Evolutionary conservation across 2,113 vertebrate genomes (phyloP).

Genomic region (Rhinoderma darwinii): DNA sequence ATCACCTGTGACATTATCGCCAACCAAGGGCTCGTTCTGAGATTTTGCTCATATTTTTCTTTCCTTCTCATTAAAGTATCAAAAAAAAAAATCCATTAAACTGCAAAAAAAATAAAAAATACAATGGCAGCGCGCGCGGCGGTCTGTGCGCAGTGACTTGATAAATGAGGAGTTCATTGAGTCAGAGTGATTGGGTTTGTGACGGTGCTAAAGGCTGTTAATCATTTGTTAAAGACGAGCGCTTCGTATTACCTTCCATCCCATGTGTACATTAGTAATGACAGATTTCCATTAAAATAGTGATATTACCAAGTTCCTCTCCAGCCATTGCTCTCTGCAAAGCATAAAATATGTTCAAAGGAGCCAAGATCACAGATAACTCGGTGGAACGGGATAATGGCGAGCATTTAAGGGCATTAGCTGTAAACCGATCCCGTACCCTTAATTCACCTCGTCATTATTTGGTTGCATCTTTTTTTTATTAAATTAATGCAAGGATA

Average conservation of each 20-base stretch:
- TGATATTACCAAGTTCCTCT: conserved; percentile 58
- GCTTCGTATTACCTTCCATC: conserved; percentile 54
- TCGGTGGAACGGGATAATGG: conserved; percentile 62
- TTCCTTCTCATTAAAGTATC: conserved; percentile 28
- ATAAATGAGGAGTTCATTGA: conserved; percentile 54
- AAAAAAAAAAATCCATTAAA: background rate
- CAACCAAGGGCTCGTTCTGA: too few relatives aligned
- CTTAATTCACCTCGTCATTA: conserved; percentile 61
- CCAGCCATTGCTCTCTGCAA: conserved; percentile 44
- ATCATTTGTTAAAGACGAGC: conserved; percentile 45
- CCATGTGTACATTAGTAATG: conserved; percentile 56
- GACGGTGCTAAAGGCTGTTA: conserved; percentile 47
- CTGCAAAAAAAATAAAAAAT: conserved; percentile 13
- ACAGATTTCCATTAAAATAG: conserved; percentile 60
- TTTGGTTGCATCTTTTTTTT: conserved; percentile 62
- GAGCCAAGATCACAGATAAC: conserved; percentile 48
- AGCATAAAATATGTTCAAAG: conserved; percentile 56
- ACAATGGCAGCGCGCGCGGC: background rate
- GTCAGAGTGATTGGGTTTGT: conserved; percentile 31
- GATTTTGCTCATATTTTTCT: background rate
- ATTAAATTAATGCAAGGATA: conserved; percentile 70
- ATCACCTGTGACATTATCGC: too few relatives aligned
- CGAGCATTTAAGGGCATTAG: conserved; percentile 56
- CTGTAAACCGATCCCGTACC: conserved; percentile 62
- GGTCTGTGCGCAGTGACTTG: conserved; percentile 18